Conservation (phyloP, 2,888 invertebrate genomes). For the Oegoconia quadripuncta region DNA sequence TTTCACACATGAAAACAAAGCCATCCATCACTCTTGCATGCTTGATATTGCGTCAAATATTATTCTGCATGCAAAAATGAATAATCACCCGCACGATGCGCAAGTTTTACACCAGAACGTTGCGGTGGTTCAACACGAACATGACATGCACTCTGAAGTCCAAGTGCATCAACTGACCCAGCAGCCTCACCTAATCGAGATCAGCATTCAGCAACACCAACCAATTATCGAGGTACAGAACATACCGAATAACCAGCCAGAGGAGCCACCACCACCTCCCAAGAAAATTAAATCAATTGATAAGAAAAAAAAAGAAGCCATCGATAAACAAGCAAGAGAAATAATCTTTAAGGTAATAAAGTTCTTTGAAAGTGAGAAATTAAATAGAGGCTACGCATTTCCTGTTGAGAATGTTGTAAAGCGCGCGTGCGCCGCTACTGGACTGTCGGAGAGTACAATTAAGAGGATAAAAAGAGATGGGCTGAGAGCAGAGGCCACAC, state of each 20-base stretch:
- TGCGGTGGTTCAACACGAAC: conserved; percentile 8
- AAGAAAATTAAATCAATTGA: conserved; percentile 50
- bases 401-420: conserved; percentile 71
- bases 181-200: conserved; percentile 20
- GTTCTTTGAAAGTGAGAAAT: conserved; percentile 72
- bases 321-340: conserved; percentile 68
- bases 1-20: conserved; percentile 10
- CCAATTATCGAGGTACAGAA: conserved; percentile 12
- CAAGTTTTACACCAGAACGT: conserved; percentile 3
- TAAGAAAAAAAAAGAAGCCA: conserved; percentile 69
- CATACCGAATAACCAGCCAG: conserved; percentile 22
- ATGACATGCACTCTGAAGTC: conserved; percentile 1
- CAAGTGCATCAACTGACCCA: conserved; percentile 19
- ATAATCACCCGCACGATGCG: conserved; percentile 24
- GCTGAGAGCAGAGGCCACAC: conserved; percentile 61
- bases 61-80: conserved; percentile 21
- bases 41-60: not conserved
- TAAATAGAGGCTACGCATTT: conserved; percentile 66
- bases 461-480: conserved; percentile 69
- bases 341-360: conserved; percentile 70
- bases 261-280: conserved; percentile 27
- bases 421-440: conserved; percentile 66
- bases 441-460: conserved; percentile 66
- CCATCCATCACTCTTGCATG: not conserved
- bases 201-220: conserved; percentile 21